Conservation (phyloP, 2,113 vertebrate genomes). For the Gorilla gorilla region DNA sequence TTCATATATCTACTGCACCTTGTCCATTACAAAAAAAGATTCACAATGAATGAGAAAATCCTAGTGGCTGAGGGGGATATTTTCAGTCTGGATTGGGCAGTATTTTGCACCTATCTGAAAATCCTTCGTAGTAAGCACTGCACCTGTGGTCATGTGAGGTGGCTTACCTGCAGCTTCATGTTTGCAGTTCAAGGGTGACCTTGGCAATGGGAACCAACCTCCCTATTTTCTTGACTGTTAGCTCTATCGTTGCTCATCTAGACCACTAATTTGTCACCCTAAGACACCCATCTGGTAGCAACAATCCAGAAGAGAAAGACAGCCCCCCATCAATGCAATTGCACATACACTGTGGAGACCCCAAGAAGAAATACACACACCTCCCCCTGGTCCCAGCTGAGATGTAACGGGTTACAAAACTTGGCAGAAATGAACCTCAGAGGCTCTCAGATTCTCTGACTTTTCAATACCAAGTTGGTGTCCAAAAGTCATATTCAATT, state of each 20-base stretch:
- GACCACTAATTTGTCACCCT: not conserved
- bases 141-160: not conserved
- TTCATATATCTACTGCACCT: not conserved
- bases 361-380: not conserved
- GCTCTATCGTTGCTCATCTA: not conserved
- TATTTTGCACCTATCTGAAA: not conserved
- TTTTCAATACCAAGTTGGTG: not conserved
- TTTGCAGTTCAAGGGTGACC: not conserved
- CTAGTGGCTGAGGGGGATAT: not conserved
- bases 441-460: not conserved
- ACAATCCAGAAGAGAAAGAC: not conserved
- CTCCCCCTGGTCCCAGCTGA: not conserved
- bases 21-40: not conserved
- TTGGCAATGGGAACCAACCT: not conserved
- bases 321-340: fast-evolving
- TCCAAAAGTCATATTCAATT: not conserved
- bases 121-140: not conserved
- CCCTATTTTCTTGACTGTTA: not conserved
- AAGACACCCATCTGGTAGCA: not conserved
- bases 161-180: not conserved
- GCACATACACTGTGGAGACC: not conserved
- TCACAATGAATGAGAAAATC: not conserved
- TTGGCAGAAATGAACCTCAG: not conserved
- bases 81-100: not conserved
- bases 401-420: not conserved